A percentile compares a stretch with the other conserved stretches of the same genome.
phyloP scores from a whole-genome alignment of 2,797 vertebrate species.

The Urosaurus nigricauda region DNA sequence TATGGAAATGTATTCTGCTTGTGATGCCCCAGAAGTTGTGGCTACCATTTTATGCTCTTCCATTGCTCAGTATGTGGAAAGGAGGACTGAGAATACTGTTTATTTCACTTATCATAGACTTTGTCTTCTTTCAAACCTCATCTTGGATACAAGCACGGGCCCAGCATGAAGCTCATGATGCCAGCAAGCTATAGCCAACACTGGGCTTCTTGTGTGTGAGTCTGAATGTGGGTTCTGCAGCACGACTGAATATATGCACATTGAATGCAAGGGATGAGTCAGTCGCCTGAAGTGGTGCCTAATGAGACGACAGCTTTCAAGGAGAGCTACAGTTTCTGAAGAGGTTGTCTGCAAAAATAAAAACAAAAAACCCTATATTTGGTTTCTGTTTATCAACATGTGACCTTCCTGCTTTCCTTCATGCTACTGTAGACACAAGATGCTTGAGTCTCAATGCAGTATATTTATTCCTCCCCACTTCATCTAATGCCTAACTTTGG shows the following conservation, averaged over 20 bases:
- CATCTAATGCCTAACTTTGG: not conserved
- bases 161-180: slow-evolving; percentile 23
- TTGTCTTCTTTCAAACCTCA: slow-evolving; percentile 42
- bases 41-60: not conserved
- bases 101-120: slow-evolving; percentile 59
- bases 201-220: not conserved
- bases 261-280: slow-evolving; percentile 42
- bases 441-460: not conserved
- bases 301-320: not conserved
- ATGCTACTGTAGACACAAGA: not conserved
- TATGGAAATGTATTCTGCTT: not conserved
- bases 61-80: not conserved
- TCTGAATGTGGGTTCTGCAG: not conserved
- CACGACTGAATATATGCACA: not conserved
- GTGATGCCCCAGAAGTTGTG: not conserved
- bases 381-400: not conserved
- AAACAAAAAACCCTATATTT: not conserved
- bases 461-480: not conserved
- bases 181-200: slow-evolving; percentile 51
- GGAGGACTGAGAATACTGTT: not conserved
- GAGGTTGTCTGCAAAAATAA: not conserved
- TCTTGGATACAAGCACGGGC: not conserved
- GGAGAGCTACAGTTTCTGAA: not conserved
- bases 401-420: not conserved
- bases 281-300: too few relatives aligned